Evolutionary conservation across 2,113 vertebrate genomes (phyloP).

Genomic region (Cyprinodon tularosa): DNA sequence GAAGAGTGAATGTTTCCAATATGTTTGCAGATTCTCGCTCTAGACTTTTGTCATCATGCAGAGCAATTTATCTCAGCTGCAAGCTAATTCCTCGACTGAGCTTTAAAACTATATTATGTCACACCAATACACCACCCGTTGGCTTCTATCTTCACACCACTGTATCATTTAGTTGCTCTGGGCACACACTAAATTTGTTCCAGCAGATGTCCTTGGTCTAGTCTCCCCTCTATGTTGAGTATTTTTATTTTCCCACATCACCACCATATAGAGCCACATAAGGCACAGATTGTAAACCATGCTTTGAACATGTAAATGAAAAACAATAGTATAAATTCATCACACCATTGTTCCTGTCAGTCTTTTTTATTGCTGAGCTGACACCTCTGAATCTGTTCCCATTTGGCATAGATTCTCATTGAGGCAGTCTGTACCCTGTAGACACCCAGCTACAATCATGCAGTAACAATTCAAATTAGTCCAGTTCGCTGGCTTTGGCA

Average conservation of each 20-base stretch:
- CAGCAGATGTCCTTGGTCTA: constrained; percentile 30
- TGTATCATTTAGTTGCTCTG: constrained; percentile 25
- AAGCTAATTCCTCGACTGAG: constrained; percentile 36
- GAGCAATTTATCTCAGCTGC: constrained; percentile 25
- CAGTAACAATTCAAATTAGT: constrained; percentile 71
- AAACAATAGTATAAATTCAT: constrained; percentile 17
- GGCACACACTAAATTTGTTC: constrained; percentile 32
- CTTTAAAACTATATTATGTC: constrained; percentile 2
- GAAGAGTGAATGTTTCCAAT: constrained; percentile 46
- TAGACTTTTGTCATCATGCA: constrained; percentile 40
- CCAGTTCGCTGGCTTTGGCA: constrained; percentile 58
- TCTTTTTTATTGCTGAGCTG: constrained; percentile 23
- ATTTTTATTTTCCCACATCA: constrained; percentile 24
- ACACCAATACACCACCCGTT: constrained; percentile 8
- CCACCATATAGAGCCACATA: not conserved
- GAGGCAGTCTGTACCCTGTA: constrained; percentile 51
- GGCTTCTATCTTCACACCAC: constrained; percentile 27
- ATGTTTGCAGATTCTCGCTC: constrained; percentile 38
- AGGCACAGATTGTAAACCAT: constrained; percentile 41
- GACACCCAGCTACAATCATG: constrained; percentile 55
- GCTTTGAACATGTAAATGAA: constrained; percentile 34
- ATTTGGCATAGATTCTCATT: constrained; percentile 48
- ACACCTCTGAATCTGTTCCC: constrained; percentile 44
- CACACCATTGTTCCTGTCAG: constrained; percentile 28
- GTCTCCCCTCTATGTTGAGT: constrained; percentile 25